Evolutionary conservation across 2,113 vertebrate genomes (phyloP).

Genomic region (Apteryx mantelli): DNA sequence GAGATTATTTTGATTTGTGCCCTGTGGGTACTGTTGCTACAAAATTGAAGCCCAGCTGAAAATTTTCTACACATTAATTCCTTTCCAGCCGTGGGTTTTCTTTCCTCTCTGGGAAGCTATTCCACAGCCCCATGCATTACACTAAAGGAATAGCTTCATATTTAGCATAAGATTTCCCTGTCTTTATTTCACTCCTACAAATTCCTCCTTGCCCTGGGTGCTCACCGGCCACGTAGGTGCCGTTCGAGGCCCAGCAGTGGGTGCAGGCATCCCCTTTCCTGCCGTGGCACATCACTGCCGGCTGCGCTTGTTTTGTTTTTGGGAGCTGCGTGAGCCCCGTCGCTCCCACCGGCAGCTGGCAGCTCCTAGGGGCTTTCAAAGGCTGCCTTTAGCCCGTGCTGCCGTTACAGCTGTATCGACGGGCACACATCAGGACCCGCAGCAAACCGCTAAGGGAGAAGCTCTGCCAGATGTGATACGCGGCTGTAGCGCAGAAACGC

Average conservation of each 20-base stretch:
- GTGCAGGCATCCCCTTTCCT: background rate
- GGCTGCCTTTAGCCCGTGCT: background rate
- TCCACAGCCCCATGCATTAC: background rate
- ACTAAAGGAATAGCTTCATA: background rate
- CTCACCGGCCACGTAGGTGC: background rate
- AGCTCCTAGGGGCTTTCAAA: rapidly evolving
- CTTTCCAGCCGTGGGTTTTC: background rate
- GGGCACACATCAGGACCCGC: rapidly evolving
- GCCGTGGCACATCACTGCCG: background rate
- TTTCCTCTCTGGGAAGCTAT: background rate
- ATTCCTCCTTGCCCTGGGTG: background rate
- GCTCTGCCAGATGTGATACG: background rate
- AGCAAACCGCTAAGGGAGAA: background rate
- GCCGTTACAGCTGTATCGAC: background rate
- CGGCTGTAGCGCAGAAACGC: background rate
- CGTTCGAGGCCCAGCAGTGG: background rate
- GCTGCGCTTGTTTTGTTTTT: background rate
- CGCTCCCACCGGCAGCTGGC: background rate
- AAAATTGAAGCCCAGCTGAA: background rate
- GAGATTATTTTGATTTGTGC: background rate
- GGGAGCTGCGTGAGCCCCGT: rapidly evolving
- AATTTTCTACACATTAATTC: background rate
- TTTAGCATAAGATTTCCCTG: background rate
- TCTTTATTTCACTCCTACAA: background rate
- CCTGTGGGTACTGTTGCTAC: background rate